A percentile compares a stretch with the other conserved stretches of the same genome.
phyloP scores from a whole-genome alignment of 2,797 vertebrate species.

The Rousettus madagascariensis region DNA sequence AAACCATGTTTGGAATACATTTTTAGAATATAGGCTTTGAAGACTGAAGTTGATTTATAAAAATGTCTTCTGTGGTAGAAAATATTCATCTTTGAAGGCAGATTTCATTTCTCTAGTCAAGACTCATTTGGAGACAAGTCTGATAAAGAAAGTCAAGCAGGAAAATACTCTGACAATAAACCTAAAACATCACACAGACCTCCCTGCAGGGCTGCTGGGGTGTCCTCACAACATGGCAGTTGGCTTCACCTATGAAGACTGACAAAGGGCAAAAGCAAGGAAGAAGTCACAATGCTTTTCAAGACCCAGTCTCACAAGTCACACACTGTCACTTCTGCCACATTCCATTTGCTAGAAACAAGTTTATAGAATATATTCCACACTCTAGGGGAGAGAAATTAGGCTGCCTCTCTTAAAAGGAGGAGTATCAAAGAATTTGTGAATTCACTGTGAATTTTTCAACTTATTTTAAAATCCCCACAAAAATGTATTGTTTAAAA shows the following conservation, averaged over 20 bases:
- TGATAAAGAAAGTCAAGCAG: not conserved
- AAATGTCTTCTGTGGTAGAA: not conserved
- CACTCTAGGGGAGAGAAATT: not conserved
- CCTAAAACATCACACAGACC: not conserved
- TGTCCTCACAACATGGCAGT: too few relatives aligned
- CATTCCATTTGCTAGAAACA: not conserved
- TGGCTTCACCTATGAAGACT: not conserved
- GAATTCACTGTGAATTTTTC: not conserved
- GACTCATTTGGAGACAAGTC: not conserved
- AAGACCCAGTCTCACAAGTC: not conserved
- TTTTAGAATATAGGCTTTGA: not conserved
- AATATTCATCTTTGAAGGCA: not conserved
- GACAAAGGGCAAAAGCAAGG: not conserved
- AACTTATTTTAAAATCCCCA: not conserved
- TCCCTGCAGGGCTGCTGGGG: not conserved
- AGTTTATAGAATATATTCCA: not conserved
- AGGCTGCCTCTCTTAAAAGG: not conserved
- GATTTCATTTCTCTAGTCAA: slow-evolving; percentile 33
- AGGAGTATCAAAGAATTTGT: not conserved
- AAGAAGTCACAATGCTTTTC: not conserved
- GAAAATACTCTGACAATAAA: not conserved
- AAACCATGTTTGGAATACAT: not conserved
- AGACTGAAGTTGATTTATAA: not conserved
- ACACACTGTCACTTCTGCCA: not conserved
- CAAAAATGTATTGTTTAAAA: not conserved